Evolutionary conservation across 2,113 vertebrate species (phyloP).

Genomic region (Microtus montanus): DNA sequence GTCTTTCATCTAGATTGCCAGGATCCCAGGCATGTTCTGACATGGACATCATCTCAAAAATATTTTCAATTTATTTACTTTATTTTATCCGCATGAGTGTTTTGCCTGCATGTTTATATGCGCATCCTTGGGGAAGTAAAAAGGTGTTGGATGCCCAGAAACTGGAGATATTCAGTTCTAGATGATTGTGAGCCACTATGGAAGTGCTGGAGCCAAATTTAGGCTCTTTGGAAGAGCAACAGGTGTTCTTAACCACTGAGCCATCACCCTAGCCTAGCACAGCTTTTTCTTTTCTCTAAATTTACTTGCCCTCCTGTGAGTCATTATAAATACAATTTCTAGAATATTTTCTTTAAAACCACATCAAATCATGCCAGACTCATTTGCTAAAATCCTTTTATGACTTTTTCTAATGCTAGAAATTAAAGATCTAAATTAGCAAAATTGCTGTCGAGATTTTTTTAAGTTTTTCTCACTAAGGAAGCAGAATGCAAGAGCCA

Average conservation of each 20-base stretch:
- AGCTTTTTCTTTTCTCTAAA: not conserved
- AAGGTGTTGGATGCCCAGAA: not conserved
- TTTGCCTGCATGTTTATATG: not conserved
- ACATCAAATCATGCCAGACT: not conserved
- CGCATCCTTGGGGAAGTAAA: not conserved
- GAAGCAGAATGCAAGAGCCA: not conserved
- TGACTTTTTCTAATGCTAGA: not conserved
- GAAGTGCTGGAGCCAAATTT: not conserved
- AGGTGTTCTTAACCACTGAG: not conserved
- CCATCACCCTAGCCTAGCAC: not conserved
- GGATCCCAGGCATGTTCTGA: not conserved
- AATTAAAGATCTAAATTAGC: not conserved
- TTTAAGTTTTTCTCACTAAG: not conserved
- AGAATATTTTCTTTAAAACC: not conserved
- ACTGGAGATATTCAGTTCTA: not conserved
- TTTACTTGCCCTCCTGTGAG: rapidly evolving
- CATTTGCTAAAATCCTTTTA: not conserved
- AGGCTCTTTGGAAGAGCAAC: not conserved
- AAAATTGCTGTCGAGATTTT: not conserved
- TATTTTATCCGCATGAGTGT: not conserved
- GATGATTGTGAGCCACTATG: not conserved
- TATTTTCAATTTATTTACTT: not conserved
- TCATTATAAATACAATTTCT: not conserved
- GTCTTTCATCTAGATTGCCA: not conserved
- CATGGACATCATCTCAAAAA: not conserved